phyloP scores from a whole-genome alignment of 1,140 invertebrate species.

The Macrosteles quadrilineatus region DNA sequence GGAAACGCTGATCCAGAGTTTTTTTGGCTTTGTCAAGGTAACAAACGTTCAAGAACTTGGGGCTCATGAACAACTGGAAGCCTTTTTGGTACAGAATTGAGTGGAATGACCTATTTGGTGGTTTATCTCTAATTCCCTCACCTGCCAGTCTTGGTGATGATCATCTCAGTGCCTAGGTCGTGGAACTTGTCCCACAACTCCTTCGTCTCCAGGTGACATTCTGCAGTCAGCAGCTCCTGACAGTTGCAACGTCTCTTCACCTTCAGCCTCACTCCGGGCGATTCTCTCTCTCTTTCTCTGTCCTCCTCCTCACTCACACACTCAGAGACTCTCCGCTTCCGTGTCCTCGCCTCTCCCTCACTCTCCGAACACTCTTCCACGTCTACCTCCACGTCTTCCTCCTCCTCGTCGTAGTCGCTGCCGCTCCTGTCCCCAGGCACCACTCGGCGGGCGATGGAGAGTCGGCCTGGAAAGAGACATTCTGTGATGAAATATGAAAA shows the following conservation, averaged over 20 bases:
- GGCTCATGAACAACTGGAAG: too few species aligned
- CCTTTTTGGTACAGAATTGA: too few species aligned
- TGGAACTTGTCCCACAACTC: constrained; percentile 95
- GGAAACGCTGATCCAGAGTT: too few species aligned
- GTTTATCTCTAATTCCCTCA: too few species aligned
- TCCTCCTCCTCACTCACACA: constrained; percentile 35
- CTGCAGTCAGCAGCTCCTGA: constrained; percentile 53
- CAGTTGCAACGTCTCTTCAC: constrained; percentile 57
- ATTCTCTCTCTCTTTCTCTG: constrained; percentile 31
- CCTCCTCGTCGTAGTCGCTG: constrained; percentile 36
- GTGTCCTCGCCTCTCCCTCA: constrained; percentile 45
- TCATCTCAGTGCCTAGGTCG: constrained; percentile 97
- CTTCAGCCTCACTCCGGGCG: constrained; percentile 24
- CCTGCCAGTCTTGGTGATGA: constrained; percentile 97
- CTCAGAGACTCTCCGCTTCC: constrained; percentile 31
- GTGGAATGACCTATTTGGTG: too few species aligned
- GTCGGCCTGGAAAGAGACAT: constrained; percentile 12
- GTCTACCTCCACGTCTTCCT: constrained; percentile 51
- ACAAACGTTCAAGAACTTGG: too few species aligned
- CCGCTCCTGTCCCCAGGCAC: neutral
- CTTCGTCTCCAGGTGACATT: constrained; percentile 65
- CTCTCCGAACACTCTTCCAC: constrained; percentile 51
- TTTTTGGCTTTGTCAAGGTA: too few species aligned
- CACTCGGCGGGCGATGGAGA: neutral
- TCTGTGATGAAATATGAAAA: too few species aligned